These are phyloP conservation scores for Muschampia plurimacula DNA, from an alignment of 2,888 invertebrate species.

Conservation along the genomic window DNA sequence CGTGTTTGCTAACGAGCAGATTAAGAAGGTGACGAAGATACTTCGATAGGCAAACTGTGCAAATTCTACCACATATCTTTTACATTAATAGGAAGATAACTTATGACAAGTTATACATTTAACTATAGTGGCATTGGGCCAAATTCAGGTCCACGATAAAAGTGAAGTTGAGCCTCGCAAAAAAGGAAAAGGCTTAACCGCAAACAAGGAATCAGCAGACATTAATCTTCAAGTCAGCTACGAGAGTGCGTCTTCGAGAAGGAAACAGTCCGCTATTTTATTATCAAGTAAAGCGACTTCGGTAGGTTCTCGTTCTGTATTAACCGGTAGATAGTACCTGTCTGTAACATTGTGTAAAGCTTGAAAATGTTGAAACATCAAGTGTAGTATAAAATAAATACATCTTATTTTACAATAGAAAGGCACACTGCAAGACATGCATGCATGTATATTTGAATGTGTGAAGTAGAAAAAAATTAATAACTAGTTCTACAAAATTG, in stretches of 20 bases:
- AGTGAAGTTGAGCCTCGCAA: not conserved
- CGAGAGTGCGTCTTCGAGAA: slow-evolving; percentile 11
- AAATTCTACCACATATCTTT: no score
- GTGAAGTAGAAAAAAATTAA: no score
- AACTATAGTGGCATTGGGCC: not conserved
- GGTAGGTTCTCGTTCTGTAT: not conserved
- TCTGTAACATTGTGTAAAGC: not conserved
- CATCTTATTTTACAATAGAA: no score
- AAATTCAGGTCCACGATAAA: slow-evolving; percentile 3
- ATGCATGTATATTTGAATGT: no score
- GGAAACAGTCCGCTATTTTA: not conserved
- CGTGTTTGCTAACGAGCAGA: no score
- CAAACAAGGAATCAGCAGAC: not conserved
- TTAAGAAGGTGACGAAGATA: no score
- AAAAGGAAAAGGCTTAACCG: not conserved
- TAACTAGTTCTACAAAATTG: no score
- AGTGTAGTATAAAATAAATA: not conserved
- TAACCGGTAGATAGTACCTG: not conserved
- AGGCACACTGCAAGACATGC: no score
- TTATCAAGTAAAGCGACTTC: not conserved
- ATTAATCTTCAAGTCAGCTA: not conserved
- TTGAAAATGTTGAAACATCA: not conserved
- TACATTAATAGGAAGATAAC: no score
- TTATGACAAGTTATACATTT: not conserved
- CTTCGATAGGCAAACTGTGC: no score